Evolutionary conservation across 2,888 invertebrate genomes (phyloP).

Genomic region (Eumerus sabulonum): DNA sequence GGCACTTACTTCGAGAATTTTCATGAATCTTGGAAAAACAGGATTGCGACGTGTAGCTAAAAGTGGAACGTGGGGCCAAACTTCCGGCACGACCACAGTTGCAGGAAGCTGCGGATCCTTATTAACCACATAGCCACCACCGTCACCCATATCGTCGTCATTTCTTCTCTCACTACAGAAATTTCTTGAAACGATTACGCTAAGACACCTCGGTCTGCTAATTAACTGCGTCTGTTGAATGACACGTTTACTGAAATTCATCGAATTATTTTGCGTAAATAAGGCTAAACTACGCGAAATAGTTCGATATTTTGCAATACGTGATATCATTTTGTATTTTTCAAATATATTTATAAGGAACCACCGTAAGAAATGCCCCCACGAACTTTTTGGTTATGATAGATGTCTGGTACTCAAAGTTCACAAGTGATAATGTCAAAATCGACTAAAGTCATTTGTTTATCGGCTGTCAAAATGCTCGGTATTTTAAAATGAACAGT

Average conservation of each 20-base stretch:
- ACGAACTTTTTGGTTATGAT: slow-evolving; percentile 23
- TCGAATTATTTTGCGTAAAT: slow-evolving; percentile 28
- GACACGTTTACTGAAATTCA: slow-evolving; percentile 5
- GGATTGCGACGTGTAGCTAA: slow-evolving; percentile 96
- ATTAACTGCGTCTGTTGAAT: slow-evolving; percentile 20
- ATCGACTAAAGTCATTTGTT: not conserved
- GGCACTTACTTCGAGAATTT: slow-evolving; percentile 92
- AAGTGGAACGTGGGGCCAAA: slow-evolving; percentile 97
- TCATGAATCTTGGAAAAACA: slow-evolving; percentile 98
- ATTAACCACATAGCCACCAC: slow-evolving; percentile 70
- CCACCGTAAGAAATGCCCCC: not conserved
- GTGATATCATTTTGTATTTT: slow-evolving; percentile 70
- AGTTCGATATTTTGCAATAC: slow-evolving; percentile 62
- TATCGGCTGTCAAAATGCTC: not conserved
- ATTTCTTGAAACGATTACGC: slow-evolving; percentile 66
- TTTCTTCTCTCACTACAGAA: slow-evolving; percentile 70
- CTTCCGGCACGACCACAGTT: slow-evolving; percentile 95
- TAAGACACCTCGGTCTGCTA: slow-evolving; percentile 22
- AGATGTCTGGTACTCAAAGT: not conserved
- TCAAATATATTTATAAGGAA: not conserved
- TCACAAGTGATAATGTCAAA: not conserved
- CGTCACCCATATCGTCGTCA: slow-evolving; percentile 69
- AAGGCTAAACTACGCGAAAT: slow-evolving; percentile 33
- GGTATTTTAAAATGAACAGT: not conserved
- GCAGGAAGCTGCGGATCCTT: slow-evolving; percentile 83